These are phyloP conservation scores for Dunckerocampus dactyliophorus DNA, from an alignment of 2,113 vertebrate species.

Conservation along the genomic window DNA sequence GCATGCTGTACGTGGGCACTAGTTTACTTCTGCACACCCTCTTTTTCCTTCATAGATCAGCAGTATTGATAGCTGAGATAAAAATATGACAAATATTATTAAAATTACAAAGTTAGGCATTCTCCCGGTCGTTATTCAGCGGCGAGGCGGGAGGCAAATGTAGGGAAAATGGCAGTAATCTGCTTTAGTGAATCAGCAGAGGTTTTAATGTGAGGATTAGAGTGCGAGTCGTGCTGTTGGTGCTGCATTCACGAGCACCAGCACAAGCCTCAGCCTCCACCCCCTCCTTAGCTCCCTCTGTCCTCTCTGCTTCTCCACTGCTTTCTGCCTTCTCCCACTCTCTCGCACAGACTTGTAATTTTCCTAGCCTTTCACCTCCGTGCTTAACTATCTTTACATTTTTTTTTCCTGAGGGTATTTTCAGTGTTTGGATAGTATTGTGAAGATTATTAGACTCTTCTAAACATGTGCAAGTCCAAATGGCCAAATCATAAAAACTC, in stretches of 20 bases:
- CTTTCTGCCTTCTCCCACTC: slow-evolving; percentile 44
- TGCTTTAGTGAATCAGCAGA: slow-evolving; percentile 61
- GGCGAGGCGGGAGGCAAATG: slow-evolving; percentile 28
- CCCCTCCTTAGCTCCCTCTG: slow-evolving; percentile 41
- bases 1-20: slow-evolving; percentile 11
- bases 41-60: slow-evolving; percentile 24
- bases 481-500: too few relatives aligned
- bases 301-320: slow-evolving; percentile 30
- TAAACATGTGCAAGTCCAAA: too few relatives aligned
- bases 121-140: slow-evolving; percentile 21
- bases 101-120: slow-evolving; percentile 22
- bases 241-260: slow-evolving; percentile 35
- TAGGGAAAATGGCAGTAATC: slow-evolving; percentile 59
- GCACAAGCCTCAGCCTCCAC: slow-evolving; percentile 37
- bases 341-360: slow-evolving; percentile 26
- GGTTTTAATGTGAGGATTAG: slow-evolving; percentile 68
- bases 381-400: slow-evolving; percentile 19
- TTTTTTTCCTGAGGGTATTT: slow-evolving; percentile 10
- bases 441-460: too few relatives aligned
- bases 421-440: background rate
- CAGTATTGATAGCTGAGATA: slow-evolving; percentile 30
- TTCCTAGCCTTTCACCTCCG: slow-evolving; percentile 44
- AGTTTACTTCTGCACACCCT: slow-evolving; percentile 33
- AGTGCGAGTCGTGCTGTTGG: slow-evolving; percentile 38
- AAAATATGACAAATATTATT: slow-evolving; percentile 18